Percentiles rank a stretch among this genome's conserved stretches.
These are phyloP conservation scores for Mesorhabditis belari DNA, from an alignment of 2,888 invertebrate genomes.

Conservation along the genomic window DNA sequence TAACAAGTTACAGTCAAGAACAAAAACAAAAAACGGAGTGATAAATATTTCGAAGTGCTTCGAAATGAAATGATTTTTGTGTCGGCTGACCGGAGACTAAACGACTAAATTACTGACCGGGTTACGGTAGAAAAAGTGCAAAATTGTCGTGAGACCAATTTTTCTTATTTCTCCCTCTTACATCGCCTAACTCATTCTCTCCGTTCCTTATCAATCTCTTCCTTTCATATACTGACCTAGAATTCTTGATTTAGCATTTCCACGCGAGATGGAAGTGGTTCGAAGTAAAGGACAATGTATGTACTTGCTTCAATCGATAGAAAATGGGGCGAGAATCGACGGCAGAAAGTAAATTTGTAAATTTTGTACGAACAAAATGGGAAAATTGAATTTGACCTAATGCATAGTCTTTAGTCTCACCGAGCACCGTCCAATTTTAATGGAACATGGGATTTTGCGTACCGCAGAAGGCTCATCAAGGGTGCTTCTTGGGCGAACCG, in stretches of 20 bases:
- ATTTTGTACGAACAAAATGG: too few relatives aligned
- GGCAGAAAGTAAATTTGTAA: neutral
- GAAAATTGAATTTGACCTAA: neutral
- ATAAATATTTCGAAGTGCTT: too few relatives aligned
- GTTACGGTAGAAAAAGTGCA: too few relatives aligned
- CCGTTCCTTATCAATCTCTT: too few relatives aligned
- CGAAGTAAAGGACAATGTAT: neutral
- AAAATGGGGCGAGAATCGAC: neutral
- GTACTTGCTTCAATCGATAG: neutral
- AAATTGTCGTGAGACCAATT: too few relatives aligned
- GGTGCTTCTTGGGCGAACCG: neutral
- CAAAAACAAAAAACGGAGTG: neutral
- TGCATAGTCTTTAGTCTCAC: neutral
- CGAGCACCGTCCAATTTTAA: neutral
- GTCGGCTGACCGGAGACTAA: too few relatives aligned
- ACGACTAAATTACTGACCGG: too few relatives aligned
- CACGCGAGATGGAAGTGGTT: neutral
- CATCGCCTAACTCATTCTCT: too few relatives aligned
- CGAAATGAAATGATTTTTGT: too few relatives aligned
- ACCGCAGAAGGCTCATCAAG: neutral
- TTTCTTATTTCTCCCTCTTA: too few relatives aligned
- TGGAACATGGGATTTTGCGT: neutral
- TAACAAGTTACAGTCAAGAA: neutral
- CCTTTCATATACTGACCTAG: too few relatives aligned
- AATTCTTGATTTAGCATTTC: too few relatives aligned